phyloP scores from a whole-genome alignment of 2,113 vertebrate genomes.

The Strigops habroptila region DNA sequence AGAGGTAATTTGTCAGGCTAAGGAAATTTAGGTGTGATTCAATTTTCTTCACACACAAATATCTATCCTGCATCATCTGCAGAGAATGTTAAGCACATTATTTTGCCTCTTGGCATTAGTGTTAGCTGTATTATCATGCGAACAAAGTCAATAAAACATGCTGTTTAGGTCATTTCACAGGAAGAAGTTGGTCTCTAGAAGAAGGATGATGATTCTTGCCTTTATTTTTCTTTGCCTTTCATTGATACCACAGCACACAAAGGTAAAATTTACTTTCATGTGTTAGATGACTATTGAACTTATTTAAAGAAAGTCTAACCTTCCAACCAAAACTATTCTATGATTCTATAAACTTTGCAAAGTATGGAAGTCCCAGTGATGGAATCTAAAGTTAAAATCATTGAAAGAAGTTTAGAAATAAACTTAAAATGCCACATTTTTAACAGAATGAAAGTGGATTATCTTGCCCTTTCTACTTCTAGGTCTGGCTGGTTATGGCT shows the following conservation, averaged over 20 bases:
- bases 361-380: not conserved
- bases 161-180: not conserved
- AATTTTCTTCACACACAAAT: slow-evolving; percentile 46
- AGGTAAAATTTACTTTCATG: not conserved
- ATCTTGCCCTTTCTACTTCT: not conserved
- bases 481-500: not conserved
- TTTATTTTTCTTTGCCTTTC: not conserved
- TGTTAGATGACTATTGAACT: not conserved
- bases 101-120: slow-evolving; percentile 21
- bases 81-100: slow-evolving; percentile 33
- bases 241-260: not conserved
- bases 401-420: not conserved
- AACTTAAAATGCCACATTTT: not conserved
- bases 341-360: not conserved
- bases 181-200: not conserved
- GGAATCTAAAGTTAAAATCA: not conserved
- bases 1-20: slow-evolving; percentile 59
- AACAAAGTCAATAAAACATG: slow-evolving; percentile 23
- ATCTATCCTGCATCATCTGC: not conserved
- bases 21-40: slow-evolving; percentile 52
- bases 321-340: not conserved
- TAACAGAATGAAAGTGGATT: not conserved
- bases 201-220: not conserved
- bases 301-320: not conserved
- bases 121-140: not conserved